These are phyloP conservation scores for Orthosia cruda DNA, from an alignment of 2,888 invertebrate genomes.

Conservation along the genomic window DNA sequence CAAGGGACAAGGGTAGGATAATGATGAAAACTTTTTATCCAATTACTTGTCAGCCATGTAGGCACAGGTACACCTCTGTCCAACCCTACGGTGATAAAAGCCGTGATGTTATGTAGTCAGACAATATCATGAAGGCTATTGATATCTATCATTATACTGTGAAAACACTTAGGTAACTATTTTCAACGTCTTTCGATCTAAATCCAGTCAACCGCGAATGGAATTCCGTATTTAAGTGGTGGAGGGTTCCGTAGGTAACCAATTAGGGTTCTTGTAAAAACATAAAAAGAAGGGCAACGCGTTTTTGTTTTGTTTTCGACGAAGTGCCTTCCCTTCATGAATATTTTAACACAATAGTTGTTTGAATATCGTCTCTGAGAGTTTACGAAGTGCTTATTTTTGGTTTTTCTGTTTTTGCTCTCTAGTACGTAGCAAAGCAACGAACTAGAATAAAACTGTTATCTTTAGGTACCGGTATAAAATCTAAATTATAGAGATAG, in stretches of 20 bases:
- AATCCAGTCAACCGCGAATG: slow-evolving; percentile 31
- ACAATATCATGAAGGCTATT: background rate
- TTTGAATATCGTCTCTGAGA: background rate
- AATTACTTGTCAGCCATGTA: no score
- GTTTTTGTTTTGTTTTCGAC: slow-evolving; percentile 23
- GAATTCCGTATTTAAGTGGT: background rate
- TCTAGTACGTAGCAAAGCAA: background rate
- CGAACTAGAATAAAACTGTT: no score
- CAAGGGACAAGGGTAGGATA: background rate
- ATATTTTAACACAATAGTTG: slow-evolving; percentile 19
- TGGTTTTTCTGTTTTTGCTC: background rate
- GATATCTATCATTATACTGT: slow-evolving; percentile 1
- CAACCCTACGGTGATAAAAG: no score
- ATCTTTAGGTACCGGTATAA: no score
- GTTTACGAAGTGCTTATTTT: background rate
- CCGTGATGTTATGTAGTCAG: no score
- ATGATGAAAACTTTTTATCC: background rate
- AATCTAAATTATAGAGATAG: no score
- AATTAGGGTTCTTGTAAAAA: slow-evolving; percentile 41
- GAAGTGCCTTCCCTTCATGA: background rate
- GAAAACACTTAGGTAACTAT: background rate
- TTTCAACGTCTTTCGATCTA: slow-evolving; percentile 11
- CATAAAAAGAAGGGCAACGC: slow-evolving; percentile 2
- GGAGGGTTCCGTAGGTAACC: slow-evolving; percentile 13
- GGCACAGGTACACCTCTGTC: no score